Base-by-base conservation (phyloP, 2,113 vertebrate species). In the Rynchops niger region DNA sequence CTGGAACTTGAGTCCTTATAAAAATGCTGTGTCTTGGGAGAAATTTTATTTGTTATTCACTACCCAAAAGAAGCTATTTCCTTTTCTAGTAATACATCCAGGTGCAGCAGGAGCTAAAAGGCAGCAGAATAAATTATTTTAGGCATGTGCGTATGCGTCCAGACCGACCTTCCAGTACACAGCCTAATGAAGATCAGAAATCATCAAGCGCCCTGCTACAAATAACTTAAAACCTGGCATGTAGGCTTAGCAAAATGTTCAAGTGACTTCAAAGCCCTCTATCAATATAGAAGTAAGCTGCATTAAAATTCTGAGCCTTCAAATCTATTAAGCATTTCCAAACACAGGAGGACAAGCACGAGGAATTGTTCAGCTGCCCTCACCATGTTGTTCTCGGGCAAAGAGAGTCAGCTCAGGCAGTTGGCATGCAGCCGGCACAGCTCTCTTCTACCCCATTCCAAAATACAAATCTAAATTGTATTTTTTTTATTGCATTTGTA, bases 371-470 rank as follows among this genome's bases (percentile, higher is more conserved):
- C 77, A 80, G 83, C 42, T 3, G 8, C 92, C 84, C 84, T 87
- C 61, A 27, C 21, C 0, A 0, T 0, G 0, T 0, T n/a, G 29
- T 10, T 70, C 69, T 53, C 13, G 5, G 42, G 43, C 32, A n/a
- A 36, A 69, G 29, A 7, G 49, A 34, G 36, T 32, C 26, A 34
- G 61, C 77, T 76, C 26, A 1, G 52, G 58, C 80, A 55, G 36
- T 1, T 7, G 3, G 80, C 79, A 45, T 0, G 0, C 53, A 67
- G 73, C 30, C 10, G 2, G 30, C 73, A 50, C 61, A 42, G 38
- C 29, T 40, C 59, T 12, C 50, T 55, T 58, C 67, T 23, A 16
- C 20, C 59, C 61, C 61, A 62, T 18, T 38, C 25, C 25, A 40
- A 62, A 38, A 27, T 62, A 40, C 61, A 62, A 40, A 65, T 27